These are phyloP conservation scores for Melanotaenia duboulayi DNA, from an alignment of 2,113 vertebrate species.

Conservation along the genomic window DNA sequence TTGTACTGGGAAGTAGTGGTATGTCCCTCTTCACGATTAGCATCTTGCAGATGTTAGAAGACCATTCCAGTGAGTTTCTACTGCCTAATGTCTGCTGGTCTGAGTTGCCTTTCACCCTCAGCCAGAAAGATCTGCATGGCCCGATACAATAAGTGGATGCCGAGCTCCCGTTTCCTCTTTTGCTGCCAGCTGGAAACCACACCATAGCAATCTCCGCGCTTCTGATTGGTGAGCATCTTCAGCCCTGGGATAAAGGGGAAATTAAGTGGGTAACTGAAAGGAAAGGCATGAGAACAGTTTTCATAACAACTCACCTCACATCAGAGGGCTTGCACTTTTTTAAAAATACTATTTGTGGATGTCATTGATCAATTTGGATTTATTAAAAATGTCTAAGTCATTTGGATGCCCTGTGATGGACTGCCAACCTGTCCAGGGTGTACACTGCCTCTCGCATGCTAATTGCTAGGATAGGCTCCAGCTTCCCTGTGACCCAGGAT, in stretches of 20 bases:
- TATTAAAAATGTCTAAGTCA: no score
- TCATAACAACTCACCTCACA: no score
- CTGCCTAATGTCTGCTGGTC: conserved; percentile 85
- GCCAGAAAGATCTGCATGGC: conserved; percentile 91
- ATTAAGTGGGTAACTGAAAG: not conserved
- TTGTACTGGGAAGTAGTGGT: conserved; percentile 15
- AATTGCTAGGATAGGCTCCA: no score
- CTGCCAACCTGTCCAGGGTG: no score
- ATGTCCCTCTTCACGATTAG: not conserved
- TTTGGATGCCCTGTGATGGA: no score
- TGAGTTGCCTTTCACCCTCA: conserved; percentile 89
- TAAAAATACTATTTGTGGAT: no score
- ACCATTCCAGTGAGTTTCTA: conserved; percentile 51
- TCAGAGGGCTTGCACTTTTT: no score
- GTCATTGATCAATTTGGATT: no score
- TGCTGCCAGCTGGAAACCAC: conserved; percentile 83
- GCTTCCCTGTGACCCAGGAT: no score
- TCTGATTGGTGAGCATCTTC: conserved; percentile 90
- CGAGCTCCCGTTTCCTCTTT: conserved; percentile 81
- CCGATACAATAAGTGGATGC: conserved; percentile 86
- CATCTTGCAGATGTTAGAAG: conserved; percentile 3
- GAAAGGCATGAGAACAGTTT: not conserved
- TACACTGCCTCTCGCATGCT: no score
- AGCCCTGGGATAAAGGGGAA: conserved; percentile 79
- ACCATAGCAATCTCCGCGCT: conserved; percentile 89